Base-by-base conservation (phyloP, 2,888 invertebrate species). In the Prenolepis imparis region DNA sequence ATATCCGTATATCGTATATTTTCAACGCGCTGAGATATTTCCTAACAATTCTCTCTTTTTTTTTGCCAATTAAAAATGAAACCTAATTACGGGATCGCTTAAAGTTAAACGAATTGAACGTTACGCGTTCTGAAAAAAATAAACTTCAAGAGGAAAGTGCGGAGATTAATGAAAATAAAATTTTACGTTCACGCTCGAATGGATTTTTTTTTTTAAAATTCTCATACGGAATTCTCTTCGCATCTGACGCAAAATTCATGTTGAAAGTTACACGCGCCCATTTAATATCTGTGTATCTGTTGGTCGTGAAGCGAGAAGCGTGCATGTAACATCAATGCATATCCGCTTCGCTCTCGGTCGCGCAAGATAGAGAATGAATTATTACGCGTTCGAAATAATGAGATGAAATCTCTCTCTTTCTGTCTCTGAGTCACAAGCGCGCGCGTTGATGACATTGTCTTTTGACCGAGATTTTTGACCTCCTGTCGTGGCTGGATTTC, bases 311-410 rank as follows among this genome's bases (percentile, higher is more conserved):
- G 21, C 74, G n/a, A n/a, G n/a, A n/a, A n/a, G n/a, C n/a, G n/a
- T n/a, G 48, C 59, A 28, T 4, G 18, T 18, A 61, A 61, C n/a
- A n/a, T 59, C 48, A 55, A 41, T 44, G 18, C 28, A 39, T 41
- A 41, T 41, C 39, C 2, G 32, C 39, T 41, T 68, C 24, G 15
- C 52, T 75, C 48, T 28, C 28, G 24, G 44, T 1, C 36, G 3
- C n/a, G 21, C 55, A 55, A 77, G 55, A 77, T 67, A 12, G 39
- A 55, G 24, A 36, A 77, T 77, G 67, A 67, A 77, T 77, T 77
- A 67, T 77, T 67, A 67, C 39, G 55, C 41, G 9, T 55, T 41
- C 39, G 39, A 55, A 28, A 67, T 68, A 77, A 77, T 39, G 75
- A 75, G 66, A 66, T 77, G 52, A 77, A 68, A 68, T 55, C 39